Conservation (phyloP, 2,888 invertebrate species). For the Stenodema calcarata region DNA sequence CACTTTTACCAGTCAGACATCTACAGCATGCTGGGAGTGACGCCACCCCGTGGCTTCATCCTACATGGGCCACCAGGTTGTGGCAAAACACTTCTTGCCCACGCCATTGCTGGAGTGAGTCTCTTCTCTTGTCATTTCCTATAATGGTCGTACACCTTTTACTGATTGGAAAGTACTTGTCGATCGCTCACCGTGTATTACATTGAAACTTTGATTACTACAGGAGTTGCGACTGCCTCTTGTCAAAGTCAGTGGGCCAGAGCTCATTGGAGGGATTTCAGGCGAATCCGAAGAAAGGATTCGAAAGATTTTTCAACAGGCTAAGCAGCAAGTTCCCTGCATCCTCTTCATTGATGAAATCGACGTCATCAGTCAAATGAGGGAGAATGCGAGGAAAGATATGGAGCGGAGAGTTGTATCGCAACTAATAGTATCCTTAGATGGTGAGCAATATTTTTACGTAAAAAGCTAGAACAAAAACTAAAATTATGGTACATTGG, state of each 20-base stretch:
- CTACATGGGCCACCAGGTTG: slow-evolving; percentile 97
- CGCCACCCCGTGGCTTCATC: slow-evolving; percentile 88
- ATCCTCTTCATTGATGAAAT: slow-evolving; percentile 96
- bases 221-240: slow-evolving; percentile 84
- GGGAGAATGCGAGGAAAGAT: slow-evolving; percentile 88
- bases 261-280: slow-evolving; percentile 91
- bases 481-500: too few species aligned
- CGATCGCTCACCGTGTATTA: background rate
- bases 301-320: slow-evolving; percentile 87
- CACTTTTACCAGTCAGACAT: slow-evolving; percentile 91
- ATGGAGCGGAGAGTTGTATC: slow-evolving; percentile 97
- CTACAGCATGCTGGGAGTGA: slow-evolving; percentile 82
- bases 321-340: slow-evolving; percentile 75
- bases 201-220: slow-evolving; percentile 43
- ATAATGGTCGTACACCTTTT: too few species aligned
- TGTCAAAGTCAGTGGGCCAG: slow-evolving; percentile 87
- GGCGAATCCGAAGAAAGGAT: slow-evolving; percentile 96
- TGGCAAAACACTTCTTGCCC: slow-evolving; percentile 83
- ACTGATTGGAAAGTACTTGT: too few species aligned
- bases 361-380: slow-evolving; percentile 91
- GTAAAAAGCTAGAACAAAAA: too few species aligned
- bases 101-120: slow-evolving; percentile 80
- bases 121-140: background rate
- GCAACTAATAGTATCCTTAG: slow-evolving; percentile 87
- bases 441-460: too few species aligned